Evolutionary conservation across 2,113 vertebrate genomes (phyloP).

Genomic region (Tauraco erythrolophus): DNA sequence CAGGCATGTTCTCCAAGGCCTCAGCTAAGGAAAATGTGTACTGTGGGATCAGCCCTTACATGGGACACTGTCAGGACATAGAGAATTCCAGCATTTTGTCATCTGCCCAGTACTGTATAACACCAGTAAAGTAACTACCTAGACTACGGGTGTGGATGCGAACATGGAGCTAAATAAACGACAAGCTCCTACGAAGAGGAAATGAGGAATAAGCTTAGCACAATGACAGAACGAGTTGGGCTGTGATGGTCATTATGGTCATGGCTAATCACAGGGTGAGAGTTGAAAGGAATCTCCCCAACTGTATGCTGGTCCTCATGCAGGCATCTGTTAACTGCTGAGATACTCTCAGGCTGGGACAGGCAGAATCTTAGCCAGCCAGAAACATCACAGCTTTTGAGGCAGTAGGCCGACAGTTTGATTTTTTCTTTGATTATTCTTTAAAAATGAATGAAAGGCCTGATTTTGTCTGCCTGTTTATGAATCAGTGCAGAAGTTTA

Average conservation of each 20-base stretch:
- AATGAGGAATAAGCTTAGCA: background rate
- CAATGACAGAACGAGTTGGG: background rate
- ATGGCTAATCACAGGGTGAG: background rate
- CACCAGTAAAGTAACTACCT: background rate
- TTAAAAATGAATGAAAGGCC: background rate
- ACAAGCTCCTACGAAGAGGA: background rate
- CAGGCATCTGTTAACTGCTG: background rate
- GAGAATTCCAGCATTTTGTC: background rate
- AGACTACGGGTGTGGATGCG: background rate
- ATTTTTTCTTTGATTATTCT: background rate
- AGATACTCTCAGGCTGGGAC: background rate
- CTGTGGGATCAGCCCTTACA: background rate
- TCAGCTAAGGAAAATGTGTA: background rate
- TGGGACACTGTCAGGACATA: background rate
- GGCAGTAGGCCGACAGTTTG: no score
- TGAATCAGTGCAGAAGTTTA: background rate
- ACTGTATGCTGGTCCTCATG: background rate
- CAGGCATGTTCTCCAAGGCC: background rate
- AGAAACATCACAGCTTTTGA: background rate
- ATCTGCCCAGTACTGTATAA: background rate
- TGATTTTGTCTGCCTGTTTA: background rate
- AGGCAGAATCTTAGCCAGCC: background rate
- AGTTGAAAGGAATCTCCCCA: background rate
- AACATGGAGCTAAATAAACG: background rate
- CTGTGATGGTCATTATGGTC: background rate